Conservation (phyloP, 2,797 vertebrate species). For the Erethizon dorsatum region DNA sequence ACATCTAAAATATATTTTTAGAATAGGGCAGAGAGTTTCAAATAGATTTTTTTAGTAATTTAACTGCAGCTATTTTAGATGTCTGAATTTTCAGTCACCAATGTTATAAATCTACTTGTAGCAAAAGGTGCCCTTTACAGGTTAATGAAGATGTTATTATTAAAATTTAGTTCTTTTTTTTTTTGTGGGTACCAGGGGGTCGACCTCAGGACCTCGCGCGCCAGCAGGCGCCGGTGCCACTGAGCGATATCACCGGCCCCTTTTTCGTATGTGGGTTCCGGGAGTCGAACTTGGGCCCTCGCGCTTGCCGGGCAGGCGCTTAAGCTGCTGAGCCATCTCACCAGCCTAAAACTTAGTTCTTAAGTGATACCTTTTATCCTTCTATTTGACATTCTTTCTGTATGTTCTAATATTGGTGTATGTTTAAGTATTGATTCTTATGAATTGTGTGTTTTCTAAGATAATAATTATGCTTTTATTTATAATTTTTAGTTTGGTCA, state of each 20-base stretch:
- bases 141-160: not conserved
- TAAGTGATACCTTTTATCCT: not conserved
- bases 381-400: constrained; percentile 3
- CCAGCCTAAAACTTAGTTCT: not conserved
- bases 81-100: not conserved
- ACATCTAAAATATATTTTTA: constrained; percentile 73
- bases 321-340: too few species aligned
- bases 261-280: too few species aligned
- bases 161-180: too few species aligned
- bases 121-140: not conserved
- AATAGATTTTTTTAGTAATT: constrained; percentile 22
- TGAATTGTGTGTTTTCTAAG: not conserved
- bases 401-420: constrained; percentile 2
- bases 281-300: too few species aligned
- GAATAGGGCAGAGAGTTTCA: not conserved
- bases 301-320: too few species aligned
- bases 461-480: not conserved
- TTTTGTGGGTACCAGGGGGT: too few species aligned
- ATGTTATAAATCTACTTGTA: not conserved
- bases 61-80: constrained; percentile 6
- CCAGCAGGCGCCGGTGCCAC: too few species aligned
- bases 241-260: too few species aligned
- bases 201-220: too few species aligned
- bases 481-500: not conserved
- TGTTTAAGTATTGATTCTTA: not conserved